Conservation (phyloP, 2,113 vertebrate species). For the Mugil cephalus region DNA sequence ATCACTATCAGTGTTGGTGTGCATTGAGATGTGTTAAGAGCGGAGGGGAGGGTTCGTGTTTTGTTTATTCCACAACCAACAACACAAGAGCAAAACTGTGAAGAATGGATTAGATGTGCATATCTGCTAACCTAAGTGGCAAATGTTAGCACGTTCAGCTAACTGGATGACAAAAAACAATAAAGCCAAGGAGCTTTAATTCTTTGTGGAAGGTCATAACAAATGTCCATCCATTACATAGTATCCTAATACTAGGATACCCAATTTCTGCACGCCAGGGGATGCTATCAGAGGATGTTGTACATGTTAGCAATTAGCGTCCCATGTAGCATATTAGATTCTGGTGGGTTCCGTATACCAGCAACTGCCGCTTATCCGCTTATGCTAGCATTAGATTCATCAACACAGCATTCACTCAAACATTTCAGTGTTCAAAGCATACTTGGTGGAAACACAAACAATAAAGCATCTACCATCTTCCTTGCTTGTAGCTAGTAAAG, state of each 20-base stretch:
- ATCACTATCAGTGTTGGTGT: background rate
- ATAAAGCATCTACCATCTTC: background rate
- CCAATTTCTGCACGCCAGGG: background rate
- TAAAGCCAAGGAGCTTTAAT: background rate
- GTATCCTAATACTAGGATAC: too few relatives aligned
- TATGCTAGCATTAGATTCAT: background rate
- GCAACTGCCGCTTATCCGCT: background rate
- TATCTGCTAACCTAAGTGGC: background rate
- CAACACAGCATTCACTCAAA: background rate
- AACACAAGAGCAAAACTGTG: background rate
- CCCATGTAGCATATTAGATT: too few relatives aligned
- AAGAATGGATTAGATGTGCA: background rate
- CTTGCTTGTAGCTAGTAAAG: background rate
- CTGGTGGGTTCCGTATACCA: background rate
- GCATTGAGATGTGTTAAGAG: background rate
- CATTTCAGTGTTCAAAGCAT: background rate
- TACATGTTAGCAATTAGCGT: too few relatives aligned
- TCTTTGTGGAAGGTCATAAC: background rate
- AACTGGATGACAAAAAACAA: too few relatives aligned
- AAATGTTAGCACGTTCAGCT: background rate
- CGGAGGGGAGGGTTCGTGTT: background rate
- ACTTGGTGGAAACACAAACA: conserved; percentile 8
- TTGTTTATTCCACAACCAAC: background rate
- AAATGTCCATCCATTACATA: background rate
- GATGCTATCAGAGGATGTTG: background rate